Conservation (phyloP, 1,140 invertebrate species). For the Oncopodura yosiiana region DNA sequence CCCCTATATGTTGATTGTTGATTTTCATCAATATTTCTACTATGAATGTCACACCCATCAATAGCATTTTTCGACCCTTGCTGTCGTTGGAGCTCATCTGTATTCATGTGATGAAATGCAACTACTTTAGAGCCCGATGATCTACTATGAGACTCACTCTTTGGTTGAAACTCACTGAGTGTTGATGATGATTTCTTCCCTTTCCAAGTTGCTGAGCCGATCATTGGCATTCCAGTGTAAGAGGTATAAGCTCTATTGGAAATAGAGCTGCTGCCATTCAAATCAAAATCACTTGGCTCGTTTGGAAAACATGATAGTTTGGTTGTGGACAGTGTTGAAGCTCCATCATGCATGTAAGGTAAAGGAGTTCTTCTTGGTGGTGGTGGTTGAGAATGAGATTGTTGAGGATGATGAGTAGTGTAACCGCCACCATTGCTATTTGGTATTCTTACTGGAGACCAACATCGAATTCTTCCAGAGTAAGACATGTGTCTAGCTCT, state of each 20-base stretch:
- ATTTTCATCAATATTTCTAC: not conserved
- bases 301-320: not conserved
- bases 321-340: slow-evolving; percentile 3
- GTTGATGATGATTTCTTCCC: slow-evolving; percentile 4
- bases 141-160: no score
- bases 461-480: slow-evolving; percentile 37
- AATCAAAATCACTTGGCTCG: no score
- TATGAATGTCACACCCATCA: not conserved
- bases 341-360: no score
- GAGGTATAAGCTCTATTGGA: not conserved
- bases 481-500: slow-evolving; percentile 43
- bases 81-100: not conserved
- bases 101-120: no score
- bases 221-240: not conserved
- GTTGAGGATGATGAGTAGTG: not conserved
- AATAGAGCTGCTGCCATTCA: not conserved
- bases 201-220: not conserved
- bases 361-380: not conserved
- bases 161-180: slow-evolving; percentile 31
- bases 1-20: not conserved
- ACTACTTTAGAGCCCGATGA: no score
- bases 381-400: not conserved
- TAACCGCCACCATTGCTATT: not conserved
- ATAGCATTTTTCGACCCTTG: not conserved
- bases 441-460: slow-evolving; percentile 24